Conservation (phyloP, 2,888 invertebrate genomes). For the Caenorhabditis sinica region DNA sequence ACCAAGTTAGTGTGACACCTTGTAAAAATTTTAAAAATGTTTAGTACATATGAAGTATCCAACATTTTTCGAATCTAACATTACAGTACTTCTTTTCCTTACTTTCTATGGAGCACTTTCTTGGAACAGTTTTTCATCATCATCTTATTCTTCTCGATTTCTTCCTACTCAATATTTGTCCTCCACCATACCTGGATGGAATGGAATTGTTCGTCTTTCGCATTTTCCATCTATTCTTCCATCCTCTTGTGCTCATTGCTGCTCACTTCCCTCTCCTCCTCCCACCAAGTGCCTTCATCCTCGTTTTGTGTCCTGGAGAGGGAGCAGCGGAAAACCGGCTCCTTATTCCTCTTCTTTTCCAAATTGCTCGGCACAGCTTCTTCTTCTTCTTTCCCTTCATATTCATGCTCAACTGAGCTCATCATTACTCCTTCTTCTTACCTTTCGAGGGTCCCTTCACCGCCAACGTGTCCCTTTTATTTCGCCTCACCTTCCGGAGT, state of each 20-base stretch:
- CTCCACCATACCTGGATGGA: not conserved
- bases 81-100: conserved; percentile 9
- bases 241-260: conserved; percentile 3
- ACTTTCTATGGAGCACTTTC: too few species aligned
- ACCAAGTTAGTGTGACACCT: too few species aligned
- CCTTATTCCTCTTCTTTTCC: not conserved
- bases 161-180: not conserved
- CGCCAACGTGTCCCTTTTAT: not conserved
- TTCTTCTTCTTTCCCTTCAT: conserved; percentile 31
- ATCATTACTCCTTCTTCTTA: conserved; percentile 29
- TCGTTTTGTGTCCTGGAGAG: not conserved
- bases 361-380: conserved; percentile 14
- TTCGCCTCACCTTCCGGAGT: conserved; percentile 18
- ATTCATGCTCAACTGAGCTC: conserved; percentile 64
- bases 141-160: not conserved
- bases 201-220: conserved; percentile 3
- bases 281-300: conserved; percentile 28
- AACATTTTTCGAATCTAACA: not conserved
- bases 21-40: too few species aligned
- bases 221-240: conserved; percentile 9
- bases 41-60: too few species aligned
- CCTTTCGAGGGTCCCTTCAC: not conserved
- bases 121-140: not conserved
- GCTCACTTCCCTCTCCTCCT: conserved; percentile 7
- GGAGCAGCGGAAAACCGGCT: conserved; percentile 22